A percentile compares a stretch with the other conserved stretches of the same genome.
Conservation (phyloP, 2,888 invertebrate genomes). For the Sthenelais limicola region DNA sequence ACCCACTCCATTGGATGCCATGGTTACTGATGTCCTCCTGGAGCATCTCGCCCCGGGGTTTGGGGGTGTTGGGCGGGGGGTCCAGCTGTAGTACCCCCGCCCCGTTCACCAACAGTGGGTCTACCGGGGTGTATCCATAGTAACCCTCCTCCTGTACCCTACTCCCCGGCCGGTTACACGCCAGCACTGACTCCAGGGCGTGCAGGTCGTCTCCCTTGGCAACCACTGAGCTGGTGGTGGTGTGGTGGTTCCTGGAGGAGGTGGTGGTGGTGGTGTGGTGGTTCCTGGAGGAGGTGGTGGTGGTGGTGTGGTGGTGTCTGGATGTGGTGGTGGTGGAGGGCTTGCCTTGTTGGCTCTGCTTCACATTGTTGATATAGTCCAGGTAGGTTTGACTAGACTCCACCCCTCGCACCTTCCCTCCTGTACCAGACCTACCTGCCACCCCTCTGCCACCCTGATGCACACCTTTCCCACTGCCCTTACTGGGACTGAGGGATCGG, state of each 20-base stretch:
- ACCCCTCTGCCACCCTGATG: too few relatives aligned
- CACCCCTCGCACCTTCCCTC: too few relatives aligned
- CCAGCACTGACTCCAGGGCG: constrained; percentile 1
- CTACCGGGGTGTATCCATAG: too few relatives aligned
- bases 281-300: neutral
- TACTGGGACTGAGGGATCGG: neutral
- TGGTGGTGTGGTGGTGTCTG: neutral
- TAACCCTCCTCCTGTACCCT: neutral
- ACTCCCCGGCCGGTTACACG: neutral
- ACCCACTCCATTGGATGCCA: too few relatives aligned
- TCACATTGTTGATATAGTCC: neutral
- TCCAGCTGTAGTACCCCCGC: neutral
- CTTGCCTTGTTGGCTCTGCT: neutral
- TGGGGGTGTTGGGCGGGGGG: constrained; percentile 17
- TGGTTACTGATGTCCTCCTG: too few relatives aligned
- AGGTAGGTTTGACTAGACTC: constrained; percentile 3
- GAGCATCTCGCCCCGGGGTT: neutral
- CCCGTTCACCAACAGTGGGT: constrained; percentile 2
- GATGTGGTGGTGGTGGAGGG: neutral
- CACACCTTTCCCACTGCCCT: neutral
- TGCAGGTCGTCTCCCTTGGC: neutral
- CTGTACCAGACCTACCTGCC: too few relatives aligned
- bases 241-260: neutral
- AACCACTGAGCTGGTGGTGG: neutral
- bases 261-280: neutral